phyloP scores from a whole-genome alignment of 2,888 invertebrate species.

The Leptopilina myrica region DNA sequence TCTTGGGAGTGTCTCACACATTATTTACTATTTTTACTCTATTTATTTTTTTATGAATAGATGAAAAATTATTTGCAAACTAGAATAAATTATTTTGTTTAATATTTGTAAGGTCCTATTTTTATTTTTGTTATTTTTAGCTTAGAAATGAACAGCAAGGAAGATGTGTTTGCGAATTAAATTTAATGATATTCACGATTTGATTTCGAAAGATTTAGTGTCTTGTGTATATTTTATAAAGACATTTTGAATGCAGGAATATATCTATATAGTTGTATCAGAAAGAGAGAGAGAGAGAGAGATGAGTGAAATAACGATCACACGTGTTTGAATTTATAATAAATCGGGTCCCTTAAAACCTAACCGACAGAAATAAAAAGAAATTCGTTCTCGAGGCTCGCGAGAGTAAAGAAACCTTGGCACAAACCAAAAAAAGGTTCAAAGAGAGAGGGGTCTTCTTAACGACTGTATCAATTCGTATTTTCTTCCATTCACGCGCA shows the following conservation, averaged over 20 bases:
- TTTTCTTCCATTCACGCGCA: slow-evolving; percentile 65
- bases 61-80: no score
- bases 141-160: no score
- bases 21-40: no score
- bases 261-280: slow-evolving; percentile 9
- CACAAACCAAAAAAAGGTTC: slow-evolving; percentile 34
- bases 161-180: no score
- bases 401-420: slow-evolving; percentile 25
- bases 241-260: slow-evolving; percentile 8
- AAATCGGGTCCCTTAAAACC: slow-evolving; percentile 32
- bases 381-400: slow-evolving; percentile 31
- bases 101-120: no score
- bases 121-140: no score
- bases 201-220: neutral
- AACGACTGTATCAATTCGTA: slow-evolving; percentile 69
- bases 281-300: neutral
- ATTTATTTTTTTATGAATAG: no score
- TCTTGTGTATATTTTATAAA: neutral
- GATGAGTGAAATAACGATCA: slow-evolving; percentile 40
- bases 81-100: no score
- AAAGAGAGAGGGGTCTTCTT: slow-evolving; percentile 60
- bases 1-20: no score
- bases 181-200: no score
- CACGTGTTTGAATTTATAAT: slow-evolving; percentile 38
- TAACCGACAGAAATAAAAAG: slow-evolving; percentile 35